phyloP scores from a whole-genome alignment of 2,113 vertebrate species.

The Hemichromis elongatus region DNA sequence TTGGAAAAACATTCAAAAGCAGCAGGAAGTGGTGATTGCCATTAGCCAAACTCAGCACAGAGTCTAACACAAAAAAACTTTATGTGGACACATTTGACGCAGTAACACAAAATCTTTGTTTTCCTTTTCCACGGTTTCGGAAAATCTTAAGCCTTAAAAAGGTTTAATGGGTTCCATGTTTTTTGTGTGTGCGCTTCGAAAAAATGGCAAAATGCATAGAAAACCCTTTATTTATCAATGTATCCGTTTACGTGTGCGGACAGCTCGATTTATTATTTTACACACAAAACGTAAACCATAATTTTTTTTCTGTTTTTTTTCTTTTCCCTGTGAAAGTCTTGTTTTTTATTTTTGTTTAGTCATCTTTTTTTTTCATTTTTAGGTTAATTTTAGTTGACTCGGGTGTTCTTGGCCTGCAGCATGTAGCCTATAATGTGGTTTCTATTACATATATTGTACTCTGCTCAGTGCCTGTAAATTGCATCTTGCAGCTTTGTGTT shows the following conservation, averaged over 20 bases:
- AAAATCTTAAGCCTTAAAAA: too few relatives aligned
- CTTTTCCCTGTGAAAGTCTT: not conserved
- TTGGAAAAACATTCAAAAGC: too few relatives aligned
- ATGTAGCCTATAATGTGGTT: too few relatives aligned
- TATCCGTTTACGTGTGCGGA: not conserved
- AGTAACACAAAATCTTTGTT: too few relatives aligned
- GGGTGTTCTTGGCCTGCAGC: not conserved
- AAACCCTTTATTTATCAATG: not conserved
- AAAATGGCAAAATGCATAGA: too few relatives aligned
- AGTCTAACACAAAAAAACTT: too few relatives aligned
- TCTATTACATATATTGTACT: not conserved
- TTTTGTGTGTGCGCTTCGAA: too few relatives aligned
- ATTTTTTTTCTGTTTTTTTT: not conserved
- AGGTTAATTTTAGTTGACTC: not conserved
- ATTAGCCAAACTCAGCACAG: too few relatives aligned
- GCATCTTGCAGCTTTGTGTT: not conserved
- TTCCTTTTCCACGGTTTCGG: too few relatives aligned
- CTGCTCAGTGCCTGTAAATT: not conserved
- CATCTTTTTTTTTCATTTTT: not conserved
- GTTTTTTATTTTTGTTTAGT: not conserved
- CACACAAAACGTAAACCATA: not conserved
- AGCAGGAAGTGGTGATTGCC: too few relatives aligned
- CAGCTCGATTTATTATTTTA: not conserved
- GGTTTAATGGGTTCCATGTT: too few relatives aligned
- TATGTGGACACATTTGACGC: too few relatives aligned